Percentiles rank a stretch among this genome's conserved stretches.
phyloP scores from a whole-genome alignment of 1,140 invertebrate species.

The Eupristina koningsbergeri region DNA sequence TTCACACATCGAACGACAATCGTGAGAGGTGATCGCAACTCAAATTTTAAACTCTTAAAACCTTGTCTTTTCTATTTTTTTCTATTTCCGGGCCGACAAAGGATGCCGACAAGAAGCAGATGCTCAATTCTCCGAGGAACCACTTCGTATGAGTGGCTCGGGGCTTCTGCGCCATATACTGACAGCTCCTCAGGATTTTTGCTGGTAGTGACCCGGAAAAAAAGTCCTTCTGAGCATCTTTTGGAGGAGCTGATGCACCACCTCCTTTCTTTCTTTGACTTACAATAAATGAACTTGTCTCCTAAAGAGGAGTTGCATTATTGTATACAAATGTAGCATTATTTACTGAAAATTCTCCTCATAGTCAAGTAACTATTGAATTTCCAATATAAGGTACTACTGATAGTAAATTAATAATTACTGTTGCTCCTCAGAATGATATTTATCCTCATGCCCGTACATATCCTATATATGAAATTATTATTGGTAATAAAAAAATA shows the following conservation, averaged over 20 bases:
- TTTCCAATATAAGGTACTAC: too few relatives aligned
- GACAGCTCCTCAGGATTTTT: slow-evolving; percentile 27
- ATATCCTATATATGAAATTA: too few relatives aligned
- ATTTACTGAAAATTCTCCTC: too few relatives aligned
- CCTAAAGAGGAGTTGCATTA: background rate
- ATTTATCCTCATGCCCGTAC: too few relatives aligned
- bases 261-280: background rate
- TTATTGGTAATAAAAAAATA: too few relatives aligned
- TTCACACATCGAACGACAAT: too few relatives aligned
- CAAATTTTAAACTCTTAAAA: too few relatives aligned
- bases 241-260: background rate
- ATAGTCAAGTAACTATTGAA: too few relatives aligned
- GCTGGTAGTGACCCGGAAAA: slow-evolving; percentile 10
- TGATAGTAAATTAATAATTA: too few relatives aligned
- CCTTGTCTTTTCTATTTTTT: too few relatives aligned
- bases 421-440: too few relatives aligned
- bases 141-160: slow-evolving; percentile 4
- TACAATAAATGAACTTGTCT: background rate
- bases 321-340: too few relatives aligned
- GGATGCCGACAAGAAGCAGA: slow-evolving; percentile 29
- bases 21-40: background rate
- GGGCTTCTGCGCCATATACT: background rate
- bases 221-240: background rate
- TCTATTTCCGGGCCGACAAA: background rate
- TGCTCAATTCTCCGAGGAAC: slow-evolving; percentile 33